Evolutionary conservation across 2,888 invertebrate genomes (phyloP), one percentile per base, ranked within the genome.

Genomic region (Lochmaea capreae): DNA sequence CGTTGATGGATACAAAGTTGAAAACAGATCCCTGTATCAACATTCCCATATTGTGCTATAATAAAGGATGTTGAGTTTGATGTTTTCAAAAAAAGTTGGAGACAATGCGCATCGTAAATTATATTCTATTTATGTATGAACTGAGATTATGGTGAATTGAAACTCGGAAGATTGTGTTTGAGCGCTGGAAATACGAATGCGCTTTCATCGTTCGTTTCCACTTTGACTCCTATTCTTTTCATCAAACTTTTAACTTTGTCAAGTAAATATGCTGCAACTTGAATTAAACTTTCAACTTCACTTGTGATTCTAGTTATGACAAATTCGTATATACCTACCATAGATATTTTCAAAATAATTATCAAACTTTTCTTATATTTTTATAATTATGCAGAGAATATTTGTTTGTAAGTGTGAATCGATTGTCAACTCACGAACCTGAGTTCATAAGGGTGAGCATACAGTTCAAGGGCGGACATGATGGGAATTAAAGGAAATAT

Each of bases 51-150:
- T 18, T 10, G 18, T 54, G n/a, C 9, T 0, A 54, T 18, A 18
- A 18, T 16, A 1, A 54, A 16, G 9, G 3, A 10, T 54, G 8
- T 18, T 18, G 8, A 18, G 10, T 11, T 18, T 18, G 6, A 18
- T 18, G 18, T 18, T 54, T 16, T 16, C 54, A 18, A 49, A 5
- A n/a, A 49, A n/a, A 14, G n/a, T 8, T 8, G 16, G 54, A 18
- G 16, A 54, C 54, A 54, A 18, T 16, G 54, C 18, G 59, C 14
- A 33, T 33, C n/a, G 22, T 59, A 33, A 18, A 59, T 59, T 59
- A 59, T 59, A 33, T 59, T 58, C n/a, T 33, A 59, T 14, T 26
- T n/a, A 8, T n/a, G 59, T 59, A 12, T 59, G 33, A 33, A 59
- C 33, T 59, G 2, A 59, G 33, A 6, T 14, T 59, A 9, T 33